Evolutionary conservation across 2,113 vertebrate species (phyloP), one percentile per base, ranked within the genome.

Genomic region (Epinephelus moara): DNA sequence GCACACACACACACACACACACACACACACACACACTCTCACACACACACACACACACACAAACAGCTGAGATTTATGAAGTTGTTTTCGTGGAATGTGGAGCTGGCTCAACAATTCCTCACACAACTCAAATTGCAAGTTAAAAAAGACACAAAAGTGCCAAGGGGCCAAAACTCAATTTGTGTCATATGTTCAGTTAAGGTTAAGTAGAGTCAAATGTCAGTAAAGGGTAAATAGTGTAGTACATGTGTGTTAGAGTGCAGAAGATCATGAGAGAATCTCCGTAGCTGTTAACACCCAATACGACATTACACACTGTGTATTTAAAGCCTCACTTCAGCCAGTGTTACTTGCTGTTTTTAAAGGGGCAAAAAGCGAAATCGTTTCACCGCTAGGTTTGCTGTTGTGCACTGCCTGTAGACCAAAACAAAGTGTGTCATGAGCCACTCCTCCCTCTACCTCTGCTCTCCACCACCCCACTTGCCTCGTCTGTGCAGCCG

Each of bases 61-160:
- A 21, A 12, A 64, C 17, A 53, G 57, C 61, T 56, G 79, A 93
- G 92, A 94, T 95, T 94, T 91, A 92, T 93, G 88, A 60, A 78
- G 75, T 53, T 87, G 79, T 91, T 90, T 89, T 88, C 57, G 17
- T 64, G 86, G 85, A 95, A 92, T 90, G 80, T 81, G 63, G 47
- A 83, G 52, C 84, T 87, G 79, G 75, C 80, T 85, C 81, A 78
- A 87, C 75, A 88, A 57, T 82, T 87, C 75, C 59, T 77, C 59
- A 21, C 80, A 81, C 70, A 77, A 80, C 81, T 75, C 71, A 75
- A 55, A 60, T 75, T 74, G 80, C 55, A 61, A 85, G 82, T 87
- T 87, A 76, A 90, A 91, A 88, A 90, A 87, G 67, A 85, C 72
- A 75, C 78, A 82, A 75, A 88, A 85, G 63, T 64, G 11, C 52